phyloP scores from a whole-genome alignment of 2,888 invertebrate genomes.

The Lysandra bellargus region DNA sequence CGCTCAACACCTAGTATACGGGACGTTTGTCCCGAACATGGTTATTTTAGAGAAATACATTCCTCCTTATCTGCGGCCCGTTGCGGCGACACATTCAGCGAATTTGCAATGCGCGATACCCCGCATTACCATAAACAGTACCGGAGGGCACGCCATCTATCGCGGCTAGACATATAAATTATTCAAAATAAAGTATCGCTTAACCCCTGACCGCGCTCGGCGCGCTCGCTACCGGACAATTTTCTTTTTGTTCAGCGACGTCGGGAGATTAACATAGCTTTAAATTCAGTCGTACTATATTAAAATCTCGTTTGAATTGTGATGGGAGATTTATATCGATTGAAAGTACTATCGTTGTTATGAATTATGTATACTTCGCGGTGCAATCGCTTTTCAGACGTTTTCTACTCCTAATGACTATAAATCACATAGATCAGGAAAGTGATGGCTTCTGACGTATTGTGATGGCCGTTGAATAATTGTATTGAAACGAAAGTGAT shows the following conservation, averaged over 20 bases:
- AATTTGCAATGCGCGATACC: conserved; percentile 80
- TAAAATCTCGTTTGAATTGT: conserved; percentile 21
- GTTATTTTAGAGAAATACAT: conserved; percentile 60
- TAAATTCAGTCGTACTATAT: conserved; percentile 19
- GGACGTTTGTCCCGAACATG: conserved; percentile 58
- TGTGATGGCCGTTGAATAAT: conserved; percentile 4
- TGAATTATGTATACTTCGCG: conserved; percentile 1
- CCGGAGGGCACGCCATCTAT: conserved; percentile 79
- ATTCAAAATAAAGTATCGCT: conserved; percentile 82
- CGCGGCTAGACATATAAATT: conserved; percentile 79
- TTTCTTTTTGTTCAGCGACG: conserved; percentile 40
- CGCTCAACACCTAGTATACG: conserved; percentile 43
- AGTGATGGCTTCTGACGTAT: conserved; percentile 14
- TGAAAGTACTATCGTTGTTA: conserved; percentile 11
- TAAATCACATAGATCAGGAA: conserved; percentile 6
- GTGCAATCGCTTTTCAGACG: not conserved
- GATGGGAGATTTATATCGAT: conserved; percentile 15
- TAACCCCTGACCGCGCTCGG: conserved; percentile 69
- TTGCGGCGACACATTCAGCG: conserved; percentile 75
- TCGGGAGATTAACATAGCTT: conserved; percentile 33
- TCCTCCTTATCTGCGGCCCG: conserved; percentile 65
- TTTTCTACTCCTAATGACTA: conserved; percentile 7
- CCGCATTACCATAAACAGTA: conserved; percentile 79
- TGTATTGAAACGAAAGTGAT: not conserved
- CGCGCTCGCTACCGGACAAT: conserved; percentile 42